phyloP scores from a whole-genome alignment of 2,113 vertebrate species.

The Trachemys scripta region DNA sequence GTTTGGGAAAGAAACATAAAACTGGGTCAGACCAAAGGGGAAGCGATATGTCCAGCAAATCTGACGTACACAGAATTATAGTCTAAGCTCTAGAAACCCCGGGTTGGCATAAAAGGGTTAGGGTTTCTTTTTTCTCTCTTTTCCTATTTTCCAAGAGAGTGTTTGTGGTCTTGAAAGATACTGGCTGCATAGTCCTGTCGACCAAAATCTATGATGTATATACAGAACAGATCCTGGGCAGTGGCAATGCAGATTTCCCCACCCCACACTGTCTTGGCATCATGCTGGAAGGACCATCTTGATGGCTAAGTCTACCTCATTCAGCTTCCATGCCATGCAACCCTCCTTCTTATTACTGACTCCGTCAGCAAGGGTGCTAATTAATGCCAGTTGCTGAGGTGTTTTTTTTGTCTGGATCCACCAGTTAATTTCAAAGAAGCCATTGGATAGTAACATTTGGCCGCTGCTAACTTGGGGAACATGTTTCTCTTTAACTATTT shows the following conservation, averaged over 20 bases:
- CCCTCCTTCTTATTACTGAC: neutral
- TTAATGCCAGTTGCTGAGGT: neutral
- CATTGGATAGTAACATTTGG: neutral
- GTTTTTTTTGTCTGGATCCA: neutral
- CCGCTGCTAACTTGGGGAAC: rapidly evolving
- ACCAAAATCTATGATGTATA: neutral
- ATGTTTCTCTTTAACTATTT: constrained; percentile 10
- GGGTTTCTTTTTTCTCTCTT: neutral
- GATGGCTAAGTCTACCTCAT: neutral
- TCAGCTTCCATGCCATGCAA: neutral
- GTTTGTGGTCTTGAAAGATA: neutral
- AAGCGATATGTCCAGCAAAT: neutral
- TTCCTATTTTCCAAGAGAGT: neutral
- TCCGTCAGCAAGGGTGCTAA: neutral
- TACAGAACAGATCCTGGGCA: neutral
- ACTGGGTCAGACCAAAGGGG: neutral
- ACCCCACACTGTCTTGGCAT: neutral
- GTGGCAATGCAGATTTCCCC: neutral
- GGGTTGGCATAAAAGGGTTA: neutral
- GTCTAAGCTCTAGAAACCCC: neutral
- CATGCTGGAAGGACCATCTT: neutral
- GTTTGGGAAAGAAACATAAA: neutral
- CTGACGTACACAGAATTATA: neutral
- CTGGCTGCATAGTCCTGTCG: neutral
- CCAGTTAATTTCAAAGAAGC: neutral